Conservation (phyloP, 2,888 invertebrate species). For the Leptura quadrifasciata region DNA sequence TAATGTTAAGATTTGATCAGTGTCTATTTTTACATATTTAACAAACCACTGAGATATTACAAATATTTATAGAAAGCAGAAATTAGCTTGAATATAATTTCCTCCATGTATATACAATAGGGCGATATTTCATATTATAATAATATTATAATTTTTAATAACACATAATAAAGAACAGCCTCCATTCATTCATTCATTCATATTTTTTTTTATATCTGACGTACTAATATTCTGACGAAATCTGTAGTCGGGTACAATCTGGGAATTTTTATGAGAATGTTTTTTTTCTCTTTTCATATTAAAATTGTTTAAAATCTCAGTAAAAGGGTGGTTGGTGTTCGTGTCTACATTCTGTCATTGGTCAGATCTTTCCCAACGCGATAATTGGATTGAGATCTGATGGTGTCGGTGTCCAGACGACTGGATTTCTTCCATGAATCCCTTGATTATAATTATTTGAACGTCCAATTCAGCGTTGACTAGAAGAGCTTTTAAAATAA, state of each 20-base stretch:
- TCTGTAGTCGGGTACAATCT: too few relatives aligned
- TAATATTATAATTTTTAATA: not conserved
- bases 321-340: not conserved
- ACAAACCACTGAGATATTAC: not conserved
- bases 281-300: too few relatives aligned
- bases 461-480: too few relatives aligned
- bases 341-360: too few relatives aligned
- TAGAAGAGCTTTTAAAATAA: too few relatives aligned
- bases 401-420: too few relatives aligned
- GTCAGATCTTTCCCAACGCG: too few relatives aligned
- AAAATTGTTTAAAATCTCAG: too few relatives aligned
- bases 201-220: not conserved
- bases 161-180: not conserved
- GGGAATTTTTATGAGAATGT: too few relatives aligned
- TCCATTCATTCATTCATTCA: not conserved
- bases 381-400: too few relatives aligned
- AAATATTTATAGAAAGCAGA: not conserved
- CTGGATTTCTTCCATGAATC: too few relatives aligned
- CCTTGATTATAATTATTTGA: too few relatives aligned
- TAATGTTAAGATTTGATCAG: not conserved
- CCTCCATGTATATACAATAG: conserved; percentile 14
- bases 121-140: not conserved
- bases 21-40: not conserved
- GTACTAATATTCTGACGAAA: not conserved
- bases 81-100: not conserved